These are phyloP conservation scores for Cantharis rufa DNA, from an alignment of 2,888 invertebrate species.

Conservation along the genomic window DNA sequence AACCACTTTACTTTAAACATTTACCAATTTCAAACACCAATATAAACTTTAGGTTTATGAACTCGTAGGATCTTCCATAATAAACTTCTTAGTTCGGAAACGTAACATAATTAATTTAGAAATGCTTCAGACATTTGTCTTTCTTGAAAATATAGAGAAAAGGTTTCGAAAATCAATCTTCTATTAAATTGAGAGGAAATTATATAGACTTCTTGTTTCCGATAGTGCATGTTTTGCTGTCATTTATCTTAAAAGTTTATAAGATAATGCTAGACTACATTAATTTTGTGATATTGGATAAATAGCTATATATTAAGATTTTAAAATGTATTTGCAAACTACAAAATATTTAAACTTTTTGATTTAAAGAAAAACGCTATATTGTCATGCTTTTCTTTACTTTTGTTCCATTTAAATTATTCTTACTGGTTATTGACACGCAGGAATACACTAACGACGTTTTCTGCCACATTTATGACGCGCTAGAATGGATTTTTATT, in stretches of 20 bases:
- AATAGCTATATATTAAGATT: conserved; percentile 10
- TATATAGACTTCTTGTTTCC: conserved; percentile 16
- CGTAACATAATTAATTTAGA: conserved; percentile 21
- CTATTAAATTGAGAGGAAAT: conserved; percentile 16
- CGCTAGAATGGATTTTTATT: neutral
- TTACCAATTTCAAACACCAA: conserved; percentile 30
- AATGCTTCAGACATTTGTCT: conserved; percentile 14
- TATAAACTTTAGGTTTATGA: conserved; percentile 18
- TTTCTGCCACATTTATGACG: neutral
- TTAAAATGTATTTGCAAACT: conserved; percentile 1
- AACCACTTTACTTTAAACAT: conserved; percentile 29
- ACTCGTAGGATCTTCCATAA: conserved; percentile 18
- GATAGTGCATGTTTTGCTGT: conserved; percentile 17
- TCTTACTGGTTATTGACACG: neutral
- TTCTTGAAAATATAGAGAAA: conserved; percentile 9
- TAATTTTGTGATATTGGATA: conserved; percentile 13
- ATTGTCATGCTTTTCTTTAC: neutral
- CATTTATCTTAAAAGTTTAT: conserved; percentile 24
- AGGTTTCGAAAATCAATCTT: conserved; percentile 16
- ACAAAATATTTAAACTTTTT: neutral
- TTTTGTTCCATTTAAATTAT: neutral
- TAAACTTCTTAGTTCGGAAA: conserved; percentile 15
- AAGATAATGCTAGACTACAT: conserved; percentile 16
- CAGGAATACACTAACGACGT: neutral
- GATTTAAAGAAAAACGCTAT: neutral